Base-by-base conservation (phyloP, 2,888 invertebrate species). In the Thymelicus sylvestris region DNA sequence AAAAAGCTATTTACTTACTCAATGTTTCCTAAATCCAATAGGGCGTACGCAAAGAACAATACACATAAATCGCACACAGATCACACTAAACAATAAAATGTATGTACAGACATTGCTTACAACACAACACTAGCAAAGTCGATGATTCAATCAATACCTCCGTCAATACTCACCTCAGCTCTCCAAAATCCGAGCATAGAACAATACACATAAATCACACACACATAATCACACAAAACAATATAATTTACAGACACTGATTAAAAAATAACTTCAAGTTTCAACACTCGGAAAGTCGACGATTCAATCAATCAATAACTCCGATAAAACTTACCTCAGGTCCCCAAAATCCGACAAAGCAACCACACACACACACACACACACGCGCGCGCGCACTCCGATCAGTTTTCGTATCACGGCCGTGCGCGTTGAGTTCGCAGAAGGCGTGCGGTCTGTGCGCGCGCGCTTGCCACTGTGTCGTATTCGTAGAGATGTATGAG, bases 391-490 rank as follows among this genome's bases (percentile, higher is more conserved):
- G 73, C 69, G 71, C 72, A 66, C 65, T 71, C 75, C 67, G 79
- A 85, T 90, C 81, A 85, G 82, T 81, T 84, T 89, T 86, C 89
- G 80, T 77, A 85, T 86, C 91, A 91, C 91, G 90, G 73, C 68
- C 67, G 24, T 1, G 72, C 75, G 79, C 81, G 78, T 75, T 83
- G 83, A 81, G 81, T 90, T 91, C 89, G 86, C 15, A 75, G 89
- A 89, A 91, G 83, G 80, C 91, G 92, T 91, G 89, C 89, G 88
- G 77, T 64, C 77, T 78, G 75, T 83, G 86, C 86, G 80, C 78
- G 84, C 85, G 81, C 80, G 72, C 77, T 73, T 73, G 73, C 73
- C 74, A 84, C 85, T 86, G 83, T 75, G 77, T 75, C 72, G 57
- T 15, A 67, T 10, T 75, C 72, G 57, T 15, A 67, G 0, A 8